Evolutionary conservation across 2,888 invertebrate species (phyloP).

Genomic region (Adineta ricciae): DNA sequence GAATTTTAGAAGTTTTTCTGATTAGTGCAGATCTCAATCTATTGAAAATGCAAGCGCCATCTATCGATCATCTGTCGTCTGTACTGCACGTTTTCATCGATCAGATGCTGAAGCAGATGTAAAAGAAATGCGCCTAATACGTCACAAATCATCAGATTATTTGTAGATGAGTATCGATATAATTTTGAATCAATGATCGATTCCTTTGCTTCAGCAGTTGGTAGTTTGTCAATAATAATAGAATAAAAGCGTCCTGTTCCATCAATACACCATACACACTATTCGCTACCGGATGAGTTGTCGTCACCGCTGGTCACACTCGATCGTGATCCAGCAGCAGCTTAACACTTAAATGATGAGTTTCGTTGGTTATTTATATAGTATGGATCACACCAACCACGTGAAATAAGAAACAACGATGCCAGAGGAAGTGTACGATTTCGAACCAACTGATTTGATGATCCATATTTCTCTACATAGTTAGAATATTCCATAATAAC

Average conservation of each 20-base stretch:
- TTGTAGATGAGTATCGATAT: too few relatives aligned
- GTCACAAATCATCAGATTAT: too few relatives aligned
- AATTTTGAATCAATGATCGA: neutral
- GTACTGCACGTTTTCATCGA: too few relatives aligned
- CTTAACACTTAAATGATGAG: neutral
- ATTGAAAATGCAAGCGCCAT: neutral
- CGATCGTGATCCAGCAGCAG: constrained; percentile 13
- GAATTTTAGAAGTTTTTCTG: neutral
- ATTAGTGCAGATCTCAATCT: neutral
- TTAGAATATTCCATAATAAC: neutral
- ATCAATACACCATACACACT: neutral
- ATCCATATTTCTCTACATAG: neutral
- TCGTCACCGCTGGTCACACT: neutral
- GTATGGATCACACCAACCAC: constrained; percentile 7
- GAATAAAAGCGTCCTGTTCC: neutral
- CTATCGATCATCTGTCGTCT: neutral
- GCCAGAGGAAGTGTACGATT: neutral
- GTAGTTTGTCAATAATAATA: neutral
- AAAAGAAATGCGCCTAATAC: too few relatives aligned
- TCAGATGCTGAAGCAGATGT: neutral
- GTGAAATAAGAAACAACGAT: neutral
- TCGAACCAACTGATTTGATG: neutral
- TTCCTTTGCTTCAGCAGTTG: neutral
- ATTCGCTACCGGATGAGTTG: neutral
- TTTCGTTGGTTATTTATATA: constrained; percentile 3